Percentiles rank a stretch among this genome's conserved stretches.
These are phyloP conservation scores for Lutjanus campechanus DNA, from an alignment of 2,797 vertebrate species.

Conservation along the genomic window DNA sequence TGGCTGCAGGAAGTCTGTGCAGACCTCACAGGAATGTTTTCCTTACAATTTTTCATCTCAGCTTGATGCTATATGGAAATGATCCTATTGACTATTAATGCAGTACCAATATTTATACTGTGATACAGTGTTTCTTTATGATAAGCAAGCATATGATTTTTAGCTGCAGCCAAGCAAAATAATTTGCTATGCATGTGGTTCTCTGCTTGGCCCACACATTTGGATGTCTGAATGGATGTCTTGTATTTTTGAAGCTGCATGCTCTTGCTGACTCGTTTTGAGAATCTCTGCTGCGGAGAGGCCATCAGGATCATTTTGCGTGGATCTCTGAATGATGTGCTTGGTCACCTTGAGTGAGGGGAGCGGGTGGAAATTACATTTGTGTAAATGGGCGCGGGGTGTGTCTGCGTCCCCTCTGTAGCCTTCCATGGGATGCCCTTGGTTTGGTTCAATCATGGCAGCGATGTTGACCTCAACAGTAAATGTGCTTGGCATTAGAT, in stretches of 20 bases:
- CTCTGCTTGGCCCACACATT: slow-evolving; percentile 13
- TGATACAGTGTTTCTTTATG: slow-evolving; percentile 58
- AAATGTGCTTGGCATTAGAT: slow-evolving; percentile 77
- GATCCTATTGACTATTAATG: slow-evolving; percentile 75
- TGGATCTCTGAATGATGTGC: slow-evolving; percentile 75
- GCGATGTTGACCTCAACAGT: slow-evolving; percentile 78
- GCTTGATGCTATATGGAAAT: slow-evolving; percentile 66
- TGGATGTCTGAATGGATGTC: slow-evolving; percentile 37
- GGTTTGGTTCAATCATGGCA: slow-evolving; percentile 78
- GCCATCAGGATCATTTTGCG: slow-evolving; percentile 52
- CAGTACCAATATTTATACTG: slow-evolving; percentile 72
- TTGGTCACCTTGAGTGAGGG: slow-evolving; percentile 83
- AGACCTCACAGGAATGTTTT: slow-evolving; percentile 55
- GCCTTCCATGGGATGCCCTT: slow-evolving; percentile 76
- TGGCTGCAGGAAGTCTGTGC: slow-evolving; percentile 15
- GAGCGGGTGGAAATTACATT: slow-evolving; percentile 77
- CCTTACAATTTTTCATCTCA: slow-evolving; percentile 36
- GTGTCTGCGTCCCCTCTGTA: slow-evolving; percentile 62
- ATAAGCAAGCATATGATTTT: slow-evolving; percentile 56
- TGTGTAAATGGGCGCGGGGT: slow-evolving; percentile 77
- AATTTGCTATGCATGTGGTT: slow-evolving; percentile 42
- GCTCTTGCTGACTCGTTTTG: slow-evolving; percentile 20
- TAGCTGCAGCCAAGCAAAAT: slow-evolving; percentile 57
- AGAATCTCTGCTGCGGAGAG: slow-evolving; percentile 39
- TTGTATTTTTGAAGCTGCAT: slow-evolving; percentile 23